Base-by-base conservation (phyloP, 2,797 vertebrate genomes). In the Xenops minutus region DNA sequence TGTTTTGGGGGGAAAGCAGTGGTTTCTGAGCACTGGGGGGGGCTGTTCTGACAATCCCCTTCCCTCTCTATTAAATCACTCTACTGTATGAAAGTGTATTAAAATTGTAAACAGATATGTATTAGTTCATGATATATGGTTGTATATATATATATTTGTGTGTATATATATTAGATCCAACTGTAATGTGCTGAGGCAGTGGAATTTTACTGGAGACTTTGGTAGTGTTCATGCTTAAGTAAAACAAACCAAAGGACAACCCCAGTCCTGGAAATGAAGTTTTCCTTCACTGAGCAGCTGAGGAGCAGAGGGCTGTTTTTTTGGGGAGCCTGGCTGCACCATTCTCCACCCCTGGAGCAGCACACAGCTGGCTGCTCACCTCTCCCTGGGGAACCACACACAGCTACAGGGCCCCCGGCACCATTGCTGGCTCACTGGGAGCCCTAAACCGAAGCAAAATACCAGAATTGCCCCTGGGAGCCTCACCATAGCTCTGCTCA, bases 311-410 rank as follows among this genome's bases (percentile, higher is more conserved):
- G 23, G 82, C 2, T 12, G 20, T 44, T 51, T 32, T 32, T 64
- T 14, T 0, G 0, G 34, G 32, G 37, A 69, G 44, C 43, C 26
- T 1, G 0, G 18, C 48, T 73, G 78, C 51, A 8, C 5, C 1
- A 1, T 14, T 48, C 32, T 39, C 43, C 20, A 26, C 13, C 55
- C 27, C 32, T n/a, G 58, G 22, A 71, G 7, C n/a, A 63, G 62
- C 9, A 1, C 10, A 0, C 8, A 48, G 15, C 82, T 73, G 69
- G 37, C 71, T 67, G 55, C 41, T 82, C 32, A 2, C 29, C 64
- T 73, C n/a, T 24, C 46, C 52, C 19, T 14, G 2, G 7, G 18
- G 24, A 36, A 44, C n/a, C 48, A 34, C 44, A 27, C 69, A 16
- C 1, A 6, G 48, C 79, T 37, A 8, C 19, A 11, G 55, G 56